Percentiles rank a stretch among this genome's conserved stretches.
Conservation (phyloP, 2,113 vertebrate species). For the Aplodontia rufa region DNA sequence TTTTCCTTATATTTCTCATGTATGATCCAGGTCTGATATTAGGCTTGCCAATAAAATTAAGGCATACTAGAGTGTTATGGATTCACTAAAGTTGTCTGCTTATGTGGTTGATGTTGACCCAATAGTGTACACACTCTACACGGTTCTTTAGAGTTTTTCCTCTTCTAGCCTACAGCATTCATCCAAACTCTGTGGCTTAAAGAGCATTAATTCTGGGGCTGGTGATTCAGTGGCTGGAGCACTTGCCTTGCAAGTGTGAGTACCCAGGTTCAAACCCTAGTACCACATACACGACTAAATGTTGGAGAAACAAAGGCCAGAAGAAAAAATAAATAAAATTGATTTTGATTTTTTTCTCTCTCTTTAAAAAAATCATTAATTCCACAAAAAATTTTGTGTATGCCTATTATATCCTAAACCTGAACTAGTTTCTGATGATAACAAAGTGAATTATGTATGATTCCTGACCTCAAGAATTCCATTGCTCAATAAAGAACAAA, state of each 20-base stretch:
- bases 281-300: no score
- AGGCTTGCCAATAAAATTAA: neutral
- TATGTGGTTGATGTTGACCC: neutral
- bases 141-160: neutral
- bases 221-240: no score
- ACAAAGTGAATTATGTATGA: neutral
- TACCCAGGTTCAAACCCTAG: no score
- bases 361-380: constrained; percentile 23
- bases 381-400: neutral
- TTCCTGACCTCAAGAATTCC: neutral
- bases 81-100: neutral
- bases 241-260: no score
- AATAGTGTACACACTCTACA: neutral
- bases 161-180: neutral
- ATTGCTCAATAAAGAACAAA: neutral
- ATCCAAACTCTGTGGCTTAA: neutral
- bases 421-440: neutral
- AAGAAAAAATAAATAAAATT: no score
- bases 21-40: neutral
- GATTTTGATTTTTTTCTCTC: no score
- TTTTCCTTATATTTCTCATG: neutral
- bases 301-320: no score
- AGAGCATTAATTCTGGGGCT: neutral
- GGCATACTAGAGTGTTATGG: neutral
- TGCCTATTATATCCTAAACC: neutral